Evolutionary conservation across 2,113 vertebrate genomes (phyloP), one percentile per base, ranked within the genome.

Genomic region (Theristicus caerulescens): DNA sequence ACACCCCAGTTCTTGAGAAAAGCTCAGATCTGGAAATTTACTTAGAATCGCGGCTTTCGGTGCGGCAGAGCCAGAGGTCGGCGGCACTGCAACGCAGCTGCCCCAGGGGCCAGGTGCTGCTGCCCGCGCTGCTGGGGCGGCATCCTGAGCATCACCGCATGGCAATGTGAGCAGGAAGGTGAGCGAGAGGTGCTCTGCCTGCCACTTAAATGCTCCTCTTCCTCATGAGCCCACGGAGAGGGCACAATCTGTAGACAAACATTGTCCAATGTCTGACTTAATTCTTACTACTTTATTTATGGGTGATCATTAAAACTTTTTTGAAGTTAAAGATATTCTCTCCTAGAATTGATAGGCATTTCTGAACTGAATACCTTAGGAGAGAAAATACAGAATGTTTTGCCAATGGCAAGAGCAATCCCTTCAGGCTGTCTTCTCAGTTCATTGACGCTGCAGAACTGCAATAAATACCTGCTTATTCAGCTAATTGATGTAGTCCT

Each of bases 21-120:
- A 86, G 25, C 79, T 64, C 77, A 18, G 27, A 67, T 91, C 71
- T 82, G 89, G 71, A 95, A 96, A 97, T 94, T 91, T 70, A 88
- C 71, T 97, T 80, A 96, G 62, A 93, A 88, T 18, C 1, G 8
- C 10, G 2, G 34, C 31, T 95, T 96, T 82, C 4, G 3, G 65
- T 29, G 47, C 3, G 0, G 49, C 20, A n/a, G 71, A 85, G 79
- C 22, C 70, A 79, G 81, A 95, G 94, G 93, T 96, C 54, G 3
- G 21, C 11, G 7, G 25, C 2, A 4, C 42, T 27, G 59, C 1
- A 24, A 4, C 58, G 22, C 38, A 42, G n/a, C 27, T 7, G 20
- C 90, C 55, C 40, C 9, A 1, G 31, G 46, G 22, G 32, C 25
- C 16, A 31, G 49, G 17, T 27, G 64, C 49, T 59, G 73, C 59